Evolutionary conservation across 2,888 invertebrate genomes (phyloP).

Genomic region (Andrena marginata): DNA sequence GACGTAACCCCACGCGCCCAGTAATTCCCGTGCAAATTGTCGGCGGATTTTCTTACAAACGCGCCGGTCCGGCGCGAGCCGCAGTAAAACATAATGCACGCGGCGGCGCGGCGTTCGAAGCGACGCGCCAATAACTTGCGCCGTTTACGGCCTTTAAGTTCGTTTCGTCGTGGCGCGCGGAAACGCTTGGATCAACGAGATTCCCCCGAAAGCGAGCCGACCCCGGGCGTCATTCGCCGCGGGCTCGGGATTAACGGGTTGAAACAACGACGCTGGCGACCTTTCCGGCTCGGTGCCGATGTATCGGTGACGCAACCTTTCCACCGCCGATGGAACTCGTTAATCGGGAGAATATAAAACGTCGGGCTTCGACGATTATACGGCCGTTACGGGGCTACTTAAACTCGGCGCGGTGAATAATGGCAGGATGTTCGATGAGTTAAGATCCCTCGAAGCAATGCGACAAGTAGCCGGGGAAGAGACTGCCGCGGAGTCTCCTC

Average conservation of each 20-base stretch:
- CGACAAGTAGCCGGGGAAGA: too few species aligned
- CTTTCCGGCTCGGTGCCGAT: not conserved
- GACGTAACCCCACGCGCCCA: conserved; percentile 3
- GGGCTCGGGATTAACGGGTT: conserved; percentile 28
- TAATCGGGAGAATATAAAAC: not conserved
- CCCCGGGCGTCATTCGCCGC: not conserved
- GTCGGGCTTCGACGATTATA: not conserved
- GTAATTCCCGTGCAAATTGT: conserved; percentile 33
- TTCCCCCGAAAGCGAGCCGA: conserved; percentile 22
- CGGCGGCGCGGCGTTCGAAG: conserved; percentile 12
- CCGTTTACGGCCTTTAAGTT: conserved; percentile 41
- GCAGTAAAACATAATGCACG: conserved; percentile 39
- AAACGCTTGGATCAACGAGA: conserved; percentile 40
- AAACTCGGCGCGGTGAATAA: not conserved
- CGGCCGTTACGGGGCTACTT: not conserved
- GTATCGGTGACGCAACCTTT: not conserved
- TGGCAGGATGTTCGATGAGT: too few species aligned
- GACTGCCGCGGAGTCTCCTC: not conserved
- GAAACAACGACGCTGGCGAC: conserved; percentile 16
- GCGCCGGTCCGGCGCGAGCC: not conserved
- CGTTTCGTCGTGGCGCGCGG: conserved; percentile 18
- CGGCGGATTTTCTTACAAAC: conserved; percentile 33
- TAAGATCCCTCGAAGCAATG: too few species aligned
- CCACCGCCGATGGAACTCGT: not conserved
- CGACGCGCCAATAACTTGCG: conserved; percentile 48